These are phyloP conservation scores for Metellina segmentata DNA, from an alignment of 2,888 invertebrate species.

Conservation along the genomic window DNA sequence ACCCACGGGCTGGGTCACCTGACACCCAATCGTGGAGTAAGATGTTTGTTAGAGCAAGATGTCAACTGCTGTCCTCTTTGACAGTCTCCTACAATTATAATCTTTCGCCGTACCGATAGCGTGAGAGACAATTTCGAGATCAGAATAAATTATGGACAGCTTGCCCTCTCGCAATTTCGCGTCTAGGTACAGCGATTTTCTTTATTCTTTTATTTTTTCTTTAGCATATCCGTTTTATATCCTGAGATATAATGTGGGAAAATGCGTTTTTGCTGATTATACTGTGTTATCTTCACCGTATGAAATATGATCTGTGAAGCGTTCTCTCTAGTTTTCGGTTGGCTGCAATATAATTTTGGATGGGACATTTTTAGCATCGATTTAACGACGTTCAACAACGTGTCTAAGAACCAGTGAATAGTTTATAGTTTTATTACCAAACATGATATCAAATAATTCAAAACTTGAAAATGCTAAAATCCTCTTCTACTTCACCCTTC, in stretches of 20 bases:
- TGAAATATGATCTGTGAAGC: no score
- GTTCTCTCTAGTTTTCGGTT: no score
- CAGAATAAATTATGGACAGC: background rate
- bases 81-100: conserved; percentile 41
- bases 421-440: no score
- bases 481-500: no score
- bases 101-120: conserved; percentile 11
- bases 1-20: conserved; percentile 47
- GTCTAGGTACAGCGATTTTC: background rate
- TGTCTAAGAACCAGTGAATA: no score
- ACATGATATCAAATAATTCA: no score
- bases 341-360: no score
- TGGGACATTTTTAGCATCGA: no score
- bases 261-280: background rate
- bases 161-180: background rate
- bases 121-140: conserved; percentile 23
- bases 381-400: no score
- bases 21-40: conserved; percentile 27
- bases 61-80: conserved; percentile 60
- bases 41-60: conserved; percentile 62
- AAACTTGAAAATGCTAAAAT: no score
- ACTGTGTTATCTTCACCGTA: background rate
- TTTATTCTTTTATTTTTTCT: no score
- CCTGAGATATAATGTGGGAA: background rate
- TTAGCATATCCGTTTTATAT: no score